Evolutionary conservation across 2,888 invertebrate genomes (phyloP), one percentile per base, ranked within the genome.

Genomic region (Trypoxylon attenuatum): DNA sequence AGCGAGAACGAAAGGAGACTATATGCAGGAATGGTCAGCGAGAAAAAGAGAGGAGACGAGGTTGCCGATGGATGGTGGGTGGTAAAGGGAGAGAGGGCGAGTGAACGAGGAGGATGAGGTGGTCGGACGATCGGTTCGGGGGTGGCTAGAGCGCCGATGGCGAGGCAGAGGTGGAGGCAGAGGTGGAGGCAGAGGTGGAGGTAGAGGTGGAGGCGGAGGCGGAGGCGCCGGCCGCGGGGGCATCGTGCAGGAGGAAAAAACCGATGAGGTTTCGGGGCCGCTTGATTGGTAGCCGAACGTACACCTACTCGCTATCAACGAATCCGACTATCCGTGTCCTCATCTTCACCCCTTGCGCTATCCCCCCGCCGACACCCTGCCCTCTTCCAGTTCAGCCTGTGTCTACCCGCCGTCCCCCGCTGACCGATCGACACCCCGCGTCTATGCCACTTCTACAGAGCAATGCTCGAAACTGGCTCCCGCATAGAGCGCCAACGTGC

Each of bases 191-290:
- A 13, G 33, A 10, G 33, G 33, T 71, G 66, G 65, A n/a, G n/a
- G n/a, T n/a, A n/a, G n/a, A n/a, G 55, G 47, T 64, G 59, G 59
- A 53, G 59, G 64, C 53, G 66, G 66, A 63, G 59, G 52, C 66
- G 27, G 38, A 41, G 70, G 33, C 13, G 33, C 5, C 33, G 33
- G 33, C 33, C n/a, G 33, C 33, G 33, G 33, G 72, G 66, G 65
- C 69, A 76, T 75, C 79, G 73, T 66, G 76, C 77, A 78, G 75
- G 69, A 71, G 72, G 75, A 77, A 79, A 84, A 84, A 83, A 84
- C 82, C 84, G 85, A 86, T 86, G 84, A 85, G 83, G 82, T 85
- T 86, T 84, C 83, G 84, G 83, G 76, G 84, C 82, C 79, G 84
- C 84, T 84, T 85, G 85, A 86, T 86, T 86, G 85, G 85, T 85